Conservation (phyloP, 2,113 vertebrate species). For the Marmota flaviventris region DNA sequence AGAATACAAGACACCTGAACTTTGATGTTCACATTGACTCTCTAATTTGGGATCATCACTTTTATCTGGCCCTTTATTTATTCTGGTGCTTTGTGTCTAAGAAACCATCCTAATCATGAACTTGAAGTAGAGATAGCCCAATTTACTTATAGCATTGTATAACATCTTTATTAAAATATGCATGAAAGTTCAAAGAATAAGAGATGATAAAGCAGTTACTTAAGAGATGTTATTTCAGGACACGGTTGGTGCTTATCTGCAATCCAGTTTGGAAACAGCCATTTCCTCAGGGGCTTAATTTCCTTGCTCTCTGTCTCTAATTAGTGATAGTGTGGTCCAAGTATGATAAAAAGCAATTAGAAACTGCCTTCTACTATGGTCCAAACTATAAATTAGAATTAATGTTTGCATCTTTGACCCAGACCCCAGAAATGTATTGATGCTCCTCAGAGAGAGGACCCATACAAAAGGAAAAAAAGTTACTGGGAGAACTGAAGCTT, state of each 20-base stretch:
- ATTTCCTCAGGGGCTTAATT: neutral
- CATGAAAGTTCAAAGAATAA: conserved; percentile 41
- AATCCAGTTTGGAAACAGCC: neutral
- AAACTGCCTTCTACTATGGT: neutral
- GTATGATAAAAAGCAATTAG: neutral
- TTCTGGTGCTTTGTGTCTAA: neutral
- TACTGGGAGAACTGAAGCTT: neutral
- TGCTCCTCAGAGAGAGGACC: neutral
- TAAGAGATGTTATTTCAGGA: neutral
- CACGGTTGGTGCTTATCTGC: neutral
- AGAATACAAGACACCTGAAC: neutral
- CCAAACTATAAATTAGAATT: conserved; percentile 15
- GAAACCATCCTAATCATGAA: neutral
- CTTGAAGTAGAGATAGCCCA: neutral
- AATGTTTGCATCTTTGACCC: neutral
- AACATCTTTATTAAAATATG: neutral
- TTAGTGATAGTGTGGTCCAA: neutral
- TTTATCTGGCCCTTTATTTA: neutral
- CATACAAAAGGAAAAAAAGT: neutral
- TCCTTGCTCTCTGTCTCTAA: neutral
- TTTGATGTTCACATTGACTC: neutral
- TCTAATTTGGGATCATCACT: neutral
- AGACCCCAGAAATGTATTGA: neutral
- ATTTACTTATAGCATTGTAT: neutral
- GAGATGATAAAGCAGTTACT: neutral